A percentile compares a stretch with the other conserved stretches of the same genome.
phyloP scores from a whole-genome alignment of 1,140 invertebrate genomes.

The Drosophila equinoxialis region DNA sequence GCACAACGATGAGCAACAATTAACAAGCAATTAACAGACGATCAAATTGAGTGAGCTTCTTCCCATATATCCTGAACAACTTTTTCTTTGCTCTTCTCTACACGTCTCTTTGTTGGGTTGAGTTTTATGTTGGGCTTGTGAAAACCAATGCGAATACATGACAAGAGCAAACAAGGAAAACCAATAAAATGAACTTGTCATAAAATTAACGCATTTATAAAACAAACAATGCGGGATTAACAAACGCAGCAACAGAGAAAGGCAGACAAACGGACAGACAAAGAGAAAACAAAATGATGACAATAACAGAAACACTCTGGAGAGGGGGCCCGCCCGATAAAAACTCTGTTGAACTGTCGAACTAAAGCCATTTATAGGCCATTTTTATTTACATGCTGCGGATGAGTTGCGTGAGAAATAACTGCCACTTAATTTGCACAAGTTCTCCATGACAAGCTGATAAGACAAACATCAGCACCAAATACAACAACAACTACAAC shows the following conservation, averaged over 20 bases:
- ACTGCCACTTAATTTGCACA: conserved; percentile 74
- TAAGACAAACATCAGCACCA: conserved; percentile 66
- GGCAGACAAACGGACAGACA: background rate
- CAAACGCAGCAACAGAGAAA: conserved; percentile 37
- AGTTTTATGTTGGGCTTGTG: conserved; percentile 57
- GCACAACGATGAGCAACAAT: conserved; percentile 60
- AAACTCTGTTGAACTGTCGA: conserved; percentile 44
- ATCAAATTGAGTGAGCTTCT: conserved; percentile 73
- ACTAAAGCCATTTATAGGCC: conserved; percentile 75
- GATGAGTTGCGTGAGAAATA: conserved; percentile 77
- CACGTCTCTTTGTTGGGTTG: conserved; percentile 4
- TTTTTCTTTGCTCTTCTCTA: conserved; percentile 28
- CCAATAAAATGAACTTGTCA: conserved; percentile 81
- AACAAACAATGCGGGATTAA: conserved; percentile 77
- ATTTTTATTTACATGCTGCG: conserved; percentile 72
- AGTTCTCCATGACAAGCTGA: conserved; percentile 53
- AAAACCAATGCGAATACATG: conserved; percentile 65
- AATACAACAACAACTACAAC: conserved; percentile 25
- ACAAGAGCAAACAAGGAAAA: conserved; percentile 71
- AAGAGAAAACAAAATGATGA: conserved; percentile 18
- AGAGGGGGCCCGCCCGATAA: background rate
- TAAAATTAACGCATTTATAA: conserved; percentile 81
- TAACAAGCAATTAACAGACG: conserved; percentile 75
- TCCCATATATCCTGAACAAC: conserved; percentile 40
- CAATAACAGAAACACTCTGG: conserved; percentile 22